These are phyloP conservation scores for Etheostoma nigrum DNA, from an alignment of 2,797 vertebrate genomes.

Conservation along the genomic window DNA sequence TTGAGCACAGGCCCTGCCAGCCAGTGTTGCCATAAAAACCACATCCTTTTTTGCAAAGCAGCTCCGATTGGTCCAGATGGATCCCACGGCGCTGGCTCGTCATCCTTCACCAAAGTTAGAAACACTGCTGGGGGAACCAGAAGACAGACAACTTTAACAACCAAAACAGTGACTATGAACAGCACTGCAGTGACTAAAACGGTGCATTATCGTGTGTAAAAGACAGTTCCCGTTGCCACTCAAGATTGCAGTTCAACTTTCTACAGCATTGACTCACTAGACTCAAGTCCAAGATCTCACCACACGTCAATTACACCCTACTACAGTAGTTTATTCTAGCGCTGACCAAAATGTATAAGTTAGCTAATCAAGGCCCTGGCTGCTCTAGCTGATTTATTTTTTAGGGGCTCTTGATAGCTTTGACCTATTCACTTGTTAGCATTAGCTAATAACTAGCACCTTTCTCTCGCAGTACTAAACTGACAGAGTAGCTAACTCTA, in stretches of 20 bases:
- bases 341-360: rapidly evolving
- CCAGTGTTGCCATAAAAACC: slow-evolving; percentile 95
- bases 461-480: background rate
- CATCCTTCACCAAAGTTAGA: slow-evolving; percentile 80
- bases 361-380: background rate
- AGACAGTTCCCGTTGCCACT: background rate
- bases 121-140: background rate
- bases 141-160: slow-evolving; percentile 5
- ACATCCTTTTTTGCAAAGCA: slow-evolving; percentile 96
- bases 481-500: background rate
- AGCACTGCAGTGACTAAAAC: background rate
- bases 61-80: slow-evolving; percentile 94
- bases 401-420: background rate
- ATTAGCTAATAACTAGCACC: slow-evolving; percentile 10
- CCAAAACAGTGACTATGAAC: background rate
- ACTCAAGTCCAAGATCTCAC: background rate
- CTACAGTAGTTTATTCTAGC: background rate
- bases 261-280: background rate
- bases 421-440: slow-evolving; percentile 29
- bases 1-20: slow-evolving; percentile 97
- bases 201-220: rapidly evolving
- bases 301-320: background rate
- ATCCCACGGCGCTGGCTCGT: slow-evolving; percentile 93
- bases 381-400: rapidly evolving
- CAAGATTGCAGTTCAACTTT: background rate